Base-by-base conservation (phyloP, 2,113 vertebrate species). In the Hypomesus transpacificus region DNA sequence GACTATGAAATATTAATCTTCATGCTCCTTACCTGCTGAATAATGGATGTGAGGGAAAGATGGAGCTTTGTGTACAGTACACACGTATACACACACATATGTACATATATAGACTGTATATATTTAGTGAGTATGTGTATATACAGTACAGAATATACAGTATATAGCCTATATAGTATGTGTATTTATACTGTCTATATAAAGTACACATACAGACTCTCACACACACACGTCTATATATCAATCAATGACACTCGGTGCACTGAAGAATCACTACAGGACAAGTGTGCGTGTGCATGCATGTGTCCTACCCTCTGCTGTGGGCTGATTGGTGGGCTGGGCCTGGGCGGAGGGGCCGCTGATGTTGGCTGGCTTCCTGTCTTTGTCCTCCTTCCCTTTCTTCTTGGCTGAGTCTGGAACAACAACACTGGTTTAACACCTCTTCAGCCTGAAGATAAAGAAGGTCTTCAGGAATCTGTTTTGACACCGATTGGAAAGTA, bases 341-440 rank as follows among this genome's bases (percentile, higher is more conserved):
- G 87, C 90, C 60, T 83, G 58, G 22, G 4, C 9, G 63, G 84
- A 52, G 0, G 75, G 76, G 65, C 82, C 82, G 21, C 81, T 71
- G 70, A 84, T 57, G 20, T 90, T 88, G 68, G 3, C 1, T 0
- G 58, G 58, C 77, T 11, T 81, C 84, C 80, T 93, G 61, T 91
- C 89, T 74, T 87, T 93, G 14, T 91, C 92, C 78, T 92, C 87
- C 86, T 73, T 91, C 68, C 4, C 87, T 77, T 70, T 93, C 74
- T 88, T 94, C 88, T 91, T 93, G 62, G 81, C 85, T 11, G 28
- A 18, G 70, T 92, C 92, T 87, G 82, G 61, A n/a, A 57, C 7
- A 31, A 62, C 18, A 67, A 28, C 39, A 11, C 11, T 65, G 17
- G 22, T 66, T 51, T 46, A 46, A 46, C 39, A 46, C 39, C 8